phyloP scores from a whole-genome alignment of 2,888 invertebrate species.

The Andrena haemorrhoa region DNA sequence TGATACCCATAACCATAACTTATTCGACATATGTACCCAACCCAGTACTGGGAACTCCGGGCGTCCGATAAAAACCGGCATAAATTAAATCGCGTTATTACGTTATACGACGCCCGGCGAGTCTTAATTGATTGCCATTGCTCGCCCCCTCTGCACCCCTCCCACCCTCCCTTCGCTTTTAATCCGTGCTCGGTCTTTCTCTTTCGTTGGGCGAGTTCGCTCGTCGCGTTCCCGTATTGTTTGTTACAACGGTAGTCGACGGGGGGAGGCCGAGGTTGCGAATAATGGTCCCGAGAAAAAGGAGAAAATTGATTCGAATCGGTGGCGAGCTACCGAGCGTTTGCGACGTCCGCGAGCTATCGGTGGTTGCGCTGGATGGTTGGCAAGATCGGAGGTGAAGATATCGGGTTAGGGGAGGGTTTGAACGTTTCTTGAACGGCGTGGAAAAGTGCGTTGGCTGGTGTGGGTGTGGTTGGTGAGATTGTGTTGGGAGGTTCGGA shows the following conservation, averaged over 20 bases:
- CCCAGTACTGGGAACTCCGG: slow-evolving; percentile 72
- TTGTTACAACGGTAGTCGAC: neutral
- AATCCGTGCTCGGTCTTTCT: slow-evolving; percentile 9
- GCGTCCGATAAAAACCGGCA: slow-evolving; percentile 73
- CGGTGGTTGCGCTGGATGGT: no score
- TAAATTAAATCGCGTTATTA: slow-evolving; percentile 74
- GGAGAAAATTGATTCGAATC: slow-evolving; percentile 32
- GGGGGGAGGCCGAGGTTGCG: neutral
- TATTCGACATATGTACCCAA: slow-evolving; percentile 70
- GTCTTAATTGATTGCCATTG: slow-evolving; percentile 71
- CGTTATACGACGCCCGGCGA: slow-evolving; percentile 68
- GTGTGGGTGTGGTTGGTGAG: no score
- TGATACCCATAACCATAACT: slow-evolving; percentile 73
- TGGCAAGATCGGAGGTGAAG: no score
- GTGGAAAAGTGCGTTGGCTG: no score
- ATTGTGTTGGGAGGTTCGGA: no score
- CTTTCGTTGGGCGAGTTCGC: neutral
- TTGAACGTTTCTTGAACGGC: no score
- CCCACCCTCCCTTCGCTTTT: slow-evolving; percentile 10
- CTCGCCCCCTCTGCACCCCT: slow-evolving; percentile 22
- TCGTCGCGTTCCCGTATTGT: neutral
- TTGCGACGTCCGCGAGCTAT: slow-evolving; percentile 6
- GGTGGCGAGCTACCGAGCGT: slow-evolving; percentile 12
- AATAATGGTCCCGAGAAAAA: slow-evolving; percentile 26
- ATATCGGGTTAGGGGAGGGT: no score